Percentiles rank a stretch among this genome's conserved stretches.
Conservation (phyloP, 2,888 invertebrate species). For the Tetranychus piercei region DNA sequence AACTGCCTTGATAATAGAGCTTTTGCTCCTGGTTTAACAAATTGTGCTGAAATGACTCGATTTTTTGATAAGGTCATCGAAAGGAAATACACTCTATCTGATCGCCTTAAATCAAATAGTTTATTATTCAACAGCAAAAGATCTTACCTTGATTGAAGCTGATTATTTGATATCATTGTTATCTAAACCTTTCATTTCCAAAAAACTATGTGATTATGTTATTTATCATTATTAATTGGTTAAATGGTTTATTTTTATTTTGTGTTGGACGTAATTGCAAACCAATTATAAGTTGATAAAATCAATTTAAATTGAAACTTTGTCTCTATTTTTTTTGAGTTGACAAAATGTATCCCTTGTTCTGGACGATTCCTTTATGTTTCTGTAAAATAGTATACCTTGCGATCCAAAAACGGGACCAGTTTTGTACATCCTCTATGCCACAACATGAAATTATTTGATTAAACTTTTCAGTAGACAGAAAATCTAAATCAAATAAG, state of each 20-base stretch:
- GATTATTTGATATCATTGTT: too few relatives aligned
- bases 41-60: constrained; percentile 73
- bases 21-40: constrained; percentile 79
- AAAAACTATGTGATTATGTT: too few relatives aligned
- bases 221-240: too few relatives aligned
- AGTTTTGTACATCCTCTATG: constrained; percentile 35
- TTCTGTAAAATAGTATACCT: constrained; percentile 75
- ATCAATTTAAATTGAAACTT: too few relatives aligned
- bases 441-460: background rate
- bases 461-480: background rate
- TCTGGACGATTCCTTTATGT: constrained; percentile 70
- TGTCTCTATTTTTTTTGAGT: background rate
- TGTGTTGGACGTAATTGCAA: too few relatives aligned
- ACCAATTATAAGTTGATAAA: too few relatives aligned
- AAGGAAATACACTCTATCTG: constrained; percentile 14
- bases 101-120: constrained; percentile 6
- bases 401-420: constrained; percentile 49
- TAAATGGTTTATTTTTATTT: too few relatives aligned
- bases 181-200: too few relatives aligned
- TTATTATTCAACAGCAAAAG: constrained; percentile 1
- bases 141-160: constrained; percentile 3
- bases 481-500: background rate
- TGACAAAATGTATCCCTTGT: constrained; percentile 58
- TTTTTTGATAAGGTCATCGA: constrained; percentile 66
- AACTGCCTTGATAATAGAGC: constrained; percentile 49